Evolutionary conservation across 2,113 vertebrate genomes (phyloP).

Genomic region (Grus americana): DNA sequence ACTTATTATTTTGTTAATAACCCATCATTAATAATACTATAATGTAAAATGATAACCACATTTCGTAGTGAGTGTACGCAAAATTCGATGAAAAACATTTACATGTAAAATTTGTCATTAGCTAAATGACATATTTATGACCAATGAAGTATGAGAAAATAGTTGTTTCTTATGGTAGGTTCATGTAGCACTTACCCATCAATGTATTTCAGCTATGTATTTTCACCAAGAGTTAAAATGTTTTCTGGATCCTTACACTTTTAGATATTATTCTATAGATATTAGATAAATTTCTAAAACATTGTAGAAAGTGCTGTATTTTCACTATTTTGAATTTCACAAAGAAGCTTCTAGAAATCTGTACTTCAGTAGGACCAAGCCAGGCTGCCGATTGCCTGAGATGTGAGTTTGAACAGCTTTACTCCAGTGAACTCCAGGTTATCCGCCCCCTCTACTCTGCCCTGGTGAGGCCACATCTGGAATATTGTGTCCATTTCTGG

Average conservation of each 20-base stretch:
- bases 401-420: not conserved
- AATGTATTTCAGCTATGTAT: not conserved
- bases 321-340: not conserved
- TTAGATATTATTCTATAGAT: not conserved
- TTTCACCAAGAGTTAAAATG: not conserved
- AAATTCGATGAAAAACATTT: not conserved
- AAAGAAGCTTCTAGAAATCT: not conserved
- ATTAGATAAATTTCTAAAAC: not conserved
- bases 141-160: not conserved
- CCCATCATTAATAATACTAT: not conserved
- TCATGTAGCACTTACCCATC: not conserved
- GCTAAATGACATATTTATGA: not conserved
- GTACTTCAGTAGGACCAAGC: not conserved
- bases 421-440: not conserved
- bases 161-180: not conserved
- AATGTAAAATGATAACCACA: not conserved
- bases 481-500: too few species aligned
- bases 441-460: too few species aligned
- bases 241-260: not conserved
- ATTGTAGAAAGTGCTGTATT: not conserved
- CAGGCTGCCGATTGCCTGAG: not conserved
- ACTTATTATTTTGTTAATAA: not conserved
- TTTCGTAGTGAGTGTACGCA: not conserved
- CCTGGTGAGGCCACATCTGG: too few species aligned
- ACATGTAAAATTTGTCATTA: not conserved